Conservation (phyloP, 1,140 invertebrate species). For the Hetaerina americana region DNA sequence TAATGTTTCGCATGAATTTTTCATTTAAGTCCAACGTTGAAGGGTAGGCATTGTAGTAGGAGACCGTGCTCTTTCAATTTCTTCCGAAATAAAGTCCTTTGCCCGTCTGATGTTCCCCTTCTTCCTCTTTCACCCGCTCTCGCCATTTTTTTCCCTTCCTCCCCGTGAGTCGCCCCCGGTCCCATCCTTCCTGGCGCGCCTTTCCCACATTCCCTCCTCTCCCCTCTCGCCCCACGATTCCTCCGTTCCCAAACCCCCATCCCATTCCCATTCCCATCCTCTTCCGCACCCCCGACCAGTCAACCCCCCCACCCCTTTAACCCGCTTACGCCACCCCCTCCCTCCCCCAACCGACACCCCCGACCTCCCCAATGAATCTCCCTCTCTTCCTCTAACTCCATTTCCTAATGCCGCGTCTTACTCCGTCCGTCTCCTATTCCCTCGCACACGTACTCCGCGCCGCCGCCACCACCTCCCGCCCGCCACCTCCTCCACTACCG, state of each 20-base stretch:
- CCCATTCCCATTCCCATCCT: not conserved
- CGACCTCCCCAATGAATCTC: not conserved
- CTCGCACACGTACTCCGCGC: no score
- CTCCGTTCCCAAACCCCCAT: not conserved
- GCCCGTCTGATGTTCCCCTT: not conserved
- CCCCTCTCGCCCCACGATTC: not conserved
- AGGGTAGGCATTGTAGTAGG: no score
- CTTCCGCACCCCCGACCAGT: no score
- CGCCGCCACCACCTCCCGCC: not conserved
- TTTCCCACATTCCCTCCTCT: not conserved
- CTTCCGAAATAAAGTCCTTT: no score
- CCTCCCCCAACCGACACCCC: no score
- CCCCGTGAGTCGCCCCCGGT: not conserved
- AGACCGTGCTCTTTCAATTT: no score
- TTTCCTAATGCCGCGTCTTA: no score
- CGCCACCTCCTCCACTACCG: not conserved
- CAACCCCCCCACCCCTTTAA: not conserved
- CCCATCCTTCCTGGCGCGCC: not conserved
- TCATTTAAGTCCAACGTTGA: no score
- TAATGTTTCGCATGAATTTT: no score
- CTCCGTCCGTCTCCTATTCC: no score
- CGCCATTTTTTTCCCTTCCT: not conserved
- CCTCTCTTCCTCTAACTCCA: not conserved
- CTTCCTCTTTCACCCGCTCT: not conserved
- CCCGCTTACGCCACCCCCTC: not conserved